Base-by-base conservation (phyloP, 2,113 vertebrate species). In the Python bivittatus region DNA sequence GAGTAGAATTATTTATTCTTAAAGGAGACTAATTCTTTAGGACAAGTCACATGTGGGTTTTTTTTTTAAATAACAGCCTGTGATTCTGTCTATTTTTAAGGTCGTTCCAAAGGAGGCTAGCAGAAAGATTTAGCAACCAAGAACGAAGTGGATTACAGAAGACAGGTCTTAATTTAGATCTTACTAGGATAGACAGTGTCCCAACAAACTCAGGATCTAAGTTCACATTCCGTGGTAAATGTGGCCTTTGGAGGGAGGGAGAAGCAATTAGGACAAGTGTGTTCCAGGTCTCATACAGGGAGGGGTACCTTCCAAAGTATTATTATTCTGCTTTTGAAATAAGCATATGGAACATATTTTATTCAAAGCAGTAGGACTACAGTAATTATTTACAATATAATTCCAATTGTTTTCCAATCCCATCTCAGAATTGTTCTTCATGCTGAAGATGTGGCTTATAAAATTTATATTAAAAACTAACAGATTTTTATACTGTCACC, bases 1-100 rank as follows among this genome's bases (percentile, higher is more conserved):
- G 86, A 33, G 20, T 17, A 92, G 86, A 89, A 84, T 92, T 64
- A 64, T 53, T 86, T 86, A 61, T 53, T 61, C 17, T 90, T 86
- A 33, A 91, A 60, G 54, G 17, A 12, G 27, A 33, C 33, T 38
- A 20, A 29, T 88, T 90, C 23, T 89, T 79, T 33, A 79, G 27
- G 56, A 13, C 12, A 54, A 84, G 23, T 44, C 20, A 42, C 33
- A 22, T 79, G 72, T 79, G n/a, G 5, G 27, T 23, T 84, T 22
- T 53, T 38, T 27, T 72, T 79, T 79, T 42, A 79, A 57, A 64
- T 57, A 33, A 57, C 2, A 38, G 20, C 48, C 22, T 13, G 20
- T 15, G n/a, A 4, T 83, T 84, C 56, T 84, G 33, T 56, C n/a
- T 83, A 11, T 57, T 88, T 57, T 42, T 10, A 79, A 79, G 72